Evolutionary conservation across 2,888 invertebrate genomes (phyloP).

Genomic region (Aradus depressus): DNA sequence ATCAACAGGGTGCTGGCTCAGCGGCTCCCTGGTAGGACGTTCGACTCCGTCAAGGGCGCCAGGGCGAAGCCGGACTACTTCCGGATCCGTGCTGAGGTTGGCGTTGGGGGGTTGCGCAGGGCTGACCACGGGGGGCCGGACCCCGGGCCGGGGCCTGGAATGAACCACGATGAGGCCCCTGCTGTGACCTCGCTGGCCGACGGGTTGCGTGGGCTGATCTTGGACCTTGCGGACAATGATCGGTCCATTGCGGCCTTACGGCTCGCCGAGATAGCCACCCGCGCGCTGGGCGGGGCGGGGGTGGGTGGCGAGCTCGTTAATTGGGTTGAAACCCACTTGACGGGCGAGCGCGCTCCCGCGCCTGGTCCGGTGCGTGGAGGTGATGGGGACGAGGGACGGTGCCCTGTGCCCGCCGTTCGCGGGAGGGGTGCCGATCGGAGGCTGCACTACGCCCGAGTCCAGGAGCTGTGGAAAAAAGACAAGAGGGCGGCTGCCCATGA

Average conservation of each 20-base stretch:
- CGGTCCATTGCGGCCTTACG: neutral
- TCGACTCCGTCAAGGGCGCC: conserved; percentile 2
- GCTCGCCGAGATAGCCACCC: neutral
- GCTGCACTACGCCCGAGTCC: neutral
- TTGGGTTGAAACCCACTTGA: conserved; percentile 1
- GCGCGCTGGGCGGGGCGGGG: neutral
- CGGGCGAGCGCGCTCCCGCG: no score
- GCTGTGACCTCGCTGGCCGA: neutral
- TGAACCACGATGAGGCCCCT: neutral
- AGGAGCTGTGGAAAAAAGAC: conserved; percentile 1
- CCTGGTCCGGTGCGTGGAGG: neutral
- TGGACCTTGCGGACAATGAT: neutral
- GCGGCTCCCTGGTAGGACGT: neutral
- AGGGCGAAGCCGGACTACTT: neutral
- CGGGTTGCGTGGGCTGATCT: neutral
- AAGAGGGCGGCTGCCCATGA: neutral
- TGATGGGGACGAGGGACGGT: neutral
- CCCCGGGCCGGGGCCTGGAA: no score
- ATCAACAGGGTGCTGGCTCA: neutral
- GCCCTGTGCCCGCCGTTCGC: no score
- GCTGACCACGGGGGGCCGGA: no score
- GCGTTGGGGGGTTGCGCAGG: no score
- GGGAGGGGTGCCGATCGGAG: no score
- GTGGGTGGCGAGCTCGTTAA: neutral
- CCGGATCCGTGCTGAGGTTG: neutral